Conservation (phyloP, 2,113 vertebrate genomes). For the Cyphomyrus discorhynchus region DNA sequence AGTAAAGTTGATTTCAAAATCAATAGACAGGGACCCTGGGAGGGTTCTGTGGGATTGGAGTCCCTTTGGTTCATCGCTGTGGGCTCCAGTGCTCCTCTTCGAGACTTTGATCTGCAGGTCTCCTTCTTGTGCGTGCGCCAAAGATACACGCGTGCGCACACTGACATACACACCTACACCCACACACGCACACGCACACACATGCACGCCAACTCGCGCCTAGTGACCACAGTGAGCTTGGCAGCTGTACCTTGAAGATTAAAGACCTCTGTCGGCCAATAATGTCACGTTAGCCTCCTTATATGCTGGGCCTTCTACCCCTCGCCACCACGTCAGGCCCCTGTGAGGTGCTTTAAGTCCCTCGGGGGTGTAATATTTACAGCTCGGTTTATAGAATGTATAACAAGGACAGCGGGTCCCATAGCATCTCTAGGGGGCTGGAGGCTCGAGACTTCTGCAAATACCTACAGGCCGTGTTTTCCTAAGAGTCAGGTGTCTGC, state of each 20-base stretch:
- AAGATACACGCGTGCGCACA: not conserved
- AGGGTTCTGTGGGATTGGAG: slow-evolving; percentile 13
- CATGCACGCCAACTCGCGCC: not conserved
- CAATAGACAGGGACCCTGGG: slow-evolving; percentile 13
- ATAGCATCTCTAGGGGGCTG: not conserved
- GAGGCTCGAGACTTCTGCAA: not conserved
- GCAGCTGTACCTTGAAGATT: not conserved
- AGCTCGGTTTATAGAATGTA: not conserved
- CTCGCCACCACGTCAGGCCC: not conserved
- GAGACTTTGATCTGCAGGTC: not conserved
- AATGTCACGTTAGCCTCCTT: not conserved
- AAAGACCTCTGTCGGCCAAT: not conserved
- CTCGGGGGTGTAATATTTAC: not conserved
- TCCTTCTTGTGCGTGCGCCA: not conserved
- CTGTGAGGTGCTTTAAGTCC: not conserved
- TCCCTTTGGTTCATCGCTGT: not conserved
- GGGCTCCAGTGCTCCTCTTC: not conserved
- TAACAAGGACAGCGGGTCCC: not conserved
- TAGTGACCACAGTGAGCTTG: not conserved
- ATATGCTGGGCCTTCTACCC: not conserved
- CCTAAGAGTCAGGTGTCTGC: not conserved
- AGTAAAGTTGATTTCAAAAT: slow-evolving; percentile 34
- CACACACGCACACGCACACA: too few species aligned
- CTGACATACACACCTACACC: not conserved
- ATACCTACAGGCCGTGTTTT: not conserved